These are phyloP conservation scores for Parnassius smintheus DNA, from an alignment of 2,888 invertebrate genomes.

Conservation along the genomic window DNA sequence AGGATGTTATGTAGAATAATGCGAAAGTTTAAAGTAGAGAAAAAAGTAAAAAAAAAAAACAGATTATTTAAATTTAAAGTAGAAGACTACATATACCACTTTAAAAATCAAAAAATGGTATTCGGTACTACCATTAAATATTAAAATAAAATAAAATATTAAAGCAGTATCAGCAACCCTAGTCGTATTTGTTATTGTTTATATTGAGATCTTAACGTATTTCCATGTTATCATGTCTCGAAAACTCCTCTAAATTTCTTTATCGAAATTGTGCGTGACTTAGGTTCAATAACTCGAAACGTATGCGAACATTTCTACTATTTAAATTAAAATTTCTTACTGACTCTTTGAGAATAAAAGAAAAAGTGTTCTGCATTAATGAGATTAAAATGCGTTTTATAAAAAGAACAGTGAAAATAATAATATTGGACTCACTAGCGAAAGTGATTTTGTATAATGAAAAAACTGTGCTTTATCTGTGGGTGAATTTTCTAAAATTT, in stretches of 20 bases:
- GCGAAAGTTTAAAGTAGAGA: too few relatives aligned
- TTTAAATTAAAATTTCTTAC: background rate
- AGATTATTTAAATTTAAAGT: too few relatives aligned
- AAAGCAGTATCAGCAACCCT: too few relatives aligned
- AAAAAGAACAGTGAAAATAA: constrained; percentile 13
- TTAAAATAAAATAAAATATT: too few relatives aligned
- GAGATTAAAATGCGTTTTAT: constrained; percentile 15
- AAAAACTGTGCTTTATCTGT: constrained; percentile 22
- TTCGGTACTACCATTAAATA: too few relatives aligned
- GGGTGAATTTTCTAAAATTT: constrained; percentile 26
- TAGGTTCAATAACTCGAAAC: constrained; percentile 14
- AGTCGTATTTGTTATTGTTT: constrained; percentile 1
- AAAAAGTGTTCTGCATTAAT: background rate
- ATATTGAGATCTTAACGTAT: constrained; percentile 17
- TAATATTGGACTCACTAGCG: constrained; percentile 23
- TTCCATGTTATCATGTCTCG: background rate
- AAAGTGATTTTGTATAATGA: constrained; percentile 12
- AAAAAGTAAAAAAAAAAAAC: too few relatives aligned
- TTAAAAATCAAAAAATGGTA: too few relatives aligned
- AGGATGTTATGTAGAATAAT: too few relatives aligned
- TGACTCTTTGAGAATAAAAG: background rate
- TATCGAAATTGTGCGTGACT: constrained; percentile 10
- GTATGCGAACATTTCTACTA: constrained; percentile 8
- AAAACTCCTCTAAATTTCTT: constrained; percentile 13
- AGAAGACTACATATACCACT: too few relatives aligned